phyloP scores from a whole-genome alignment of 2,888 invertebrate species.

The Xanthorhoe spadicearia region DNA sequence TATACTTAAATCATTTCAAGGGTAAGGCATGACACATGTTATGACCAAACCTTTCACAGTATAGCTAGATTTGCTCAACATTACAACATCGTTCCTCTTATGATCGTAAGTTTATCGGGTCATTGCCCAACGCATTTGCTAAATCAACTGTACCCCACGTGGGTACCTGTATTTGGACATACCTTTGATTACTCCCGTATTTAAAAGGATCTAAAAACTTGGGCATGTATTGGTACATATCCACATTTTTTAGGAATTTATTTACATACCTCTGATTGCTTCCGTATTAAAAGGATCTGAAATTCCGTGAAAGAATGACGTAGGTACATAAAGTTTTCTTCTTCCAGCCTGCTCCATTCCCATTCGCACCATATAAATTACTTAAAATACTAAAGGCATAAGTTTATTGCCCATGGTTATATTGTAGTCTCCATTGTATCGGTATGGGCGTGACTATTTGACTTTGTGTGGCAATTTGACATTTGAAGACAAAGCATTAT shows the following conservation, averaged over 20 bases:
- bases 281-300: too few species aligned
- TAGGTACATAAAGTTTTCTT: too few species aligned
- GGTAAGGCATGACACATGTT: neutral
- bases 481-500: constrained; percentile 1
- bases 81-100: constrained; percentile 40
- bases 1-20: neutral
- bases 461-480: neutral
- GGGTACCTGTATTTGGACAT: too few species aligned
- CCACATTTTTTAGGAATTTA: too few species aligned
- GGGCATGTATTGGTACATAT: too few species aligned
- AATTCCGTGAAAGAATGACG: too few species aligned
- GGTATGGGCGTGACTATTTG: neutral
- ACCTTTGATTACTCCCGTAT: too few species aligned
- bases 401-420: constrained; percentile 22
- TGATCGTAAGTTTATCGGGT: constrained; percentile 38
- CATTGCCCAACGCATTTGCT: constrained; percentile 42
- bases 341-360: too few species aligned
- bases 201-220: too few species aligned
- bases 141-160: constrained; percentile 14
- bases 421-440: constrained; percentile 20
- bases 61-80: constrained; percentile 17
- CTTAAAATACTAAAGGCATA: neutral
- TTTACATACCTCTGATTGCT: too few species aligned
- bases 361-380: neutral
- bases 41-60: neutral